Evolutionary conservation across 2,797 vertebrate genomes (phyloP).

Genomic region (Trachurus trachurus): DNA sequence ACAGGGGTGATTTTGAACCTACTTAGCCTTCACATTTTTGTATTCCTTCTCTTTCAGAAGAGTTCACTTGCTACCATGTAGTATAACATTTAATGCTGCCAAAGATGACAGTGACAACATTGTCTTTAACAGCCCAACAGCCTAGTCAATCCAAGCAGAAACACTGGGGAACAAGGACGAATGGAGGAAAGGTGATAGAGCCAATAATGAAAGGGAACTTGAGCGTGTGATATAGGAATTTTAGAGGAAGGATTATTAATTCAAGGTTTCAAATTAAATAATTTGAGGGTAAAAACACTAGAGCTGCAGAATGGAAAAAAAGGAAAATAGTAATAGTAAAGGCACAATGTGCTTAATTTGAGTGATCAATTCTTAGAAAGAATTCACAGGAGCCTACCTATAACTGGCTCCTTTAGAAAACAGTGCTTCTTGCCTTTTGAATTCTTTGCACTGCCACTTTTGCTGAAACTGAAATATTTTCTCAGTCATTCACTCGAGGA

Average conservation of each 20-base stretch:
- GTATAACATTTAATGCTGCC: constrained; percentile 4
- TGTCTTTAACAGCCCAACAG: constrained; percentile 12
- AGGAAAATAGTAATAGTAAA: constrained; percentile 16
- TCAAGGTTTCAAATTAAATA: constrained; percentile 28
- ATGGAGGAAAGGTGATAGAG: constrained; percentile 27
- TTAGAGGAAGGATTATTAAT: constrained; percentile 31
- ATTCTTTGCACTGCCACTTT: constrained; percentile 25
- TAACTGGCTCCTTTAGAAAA: not conserved
- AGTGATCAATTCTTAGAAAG: not conserved
- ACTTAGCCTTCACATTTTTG: constrained; percentile 35
- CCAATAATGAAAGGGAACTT: constrained; percentile 28
- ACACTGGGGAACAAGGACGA: constrained; percentile 8
- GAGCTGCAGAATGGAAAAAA: constrained; percentile 25
- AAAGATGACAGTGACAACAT: not conserved
- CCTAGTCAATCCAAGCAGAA: constrained; percentile 21
- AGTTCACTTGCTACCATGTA: constrained; percentile 27
- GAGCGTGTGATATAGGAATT: constrained; percentile 37
- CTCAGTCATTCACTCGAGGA: constrained; percentile 33
- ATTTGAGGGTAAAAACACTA: constrained; percentile 5
- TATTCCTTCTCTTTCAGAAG: constrained; percentile 25
- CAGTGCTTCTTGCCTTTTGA: constrained; percentile 4
- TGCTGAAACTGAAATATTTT: constrained; percentile 35
- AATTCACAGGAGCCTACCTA: not conserved
- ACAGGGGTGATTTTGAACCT: constrained; percentile 40
- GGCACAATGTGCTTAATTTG: constrained; percentile 22